These are phyloP conservation scores for Hermaeophaga mercurialis DNA, from an alignment of 2,888 invertebrate species.

Conservation along the genomic window DNA sequence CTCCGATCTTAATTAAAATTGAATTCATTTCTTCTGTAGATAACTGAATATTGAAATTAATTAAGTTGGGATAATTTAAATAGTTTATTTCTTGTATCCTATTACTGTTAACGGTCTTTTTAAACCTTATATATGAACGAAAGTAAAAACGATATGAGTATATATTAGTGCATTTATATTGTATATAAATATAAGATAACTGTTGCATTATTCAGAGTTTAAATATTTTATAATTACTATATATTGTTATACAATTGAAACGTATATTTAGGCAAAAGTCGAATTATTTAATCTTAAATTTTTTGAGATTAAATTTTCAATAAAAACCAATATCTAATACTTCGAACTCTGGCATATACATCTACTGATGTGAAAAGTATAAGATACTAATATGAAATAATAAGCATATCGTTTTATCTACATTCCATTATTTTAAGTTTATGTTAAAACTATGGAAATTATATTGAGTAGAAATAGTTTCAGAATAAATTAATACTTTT, in stretches of 20 bases:
- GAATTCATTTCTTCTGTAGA: slow-evolving; percentile 18
- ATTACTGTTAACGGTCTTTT: slow-evolving; percentile 18
- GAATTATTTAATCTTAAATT: slow-evolving; percentile 20
- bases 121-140: slow-evolving; percentile 17
- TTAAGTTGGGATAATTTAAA: slow-evolving; percentile 2
- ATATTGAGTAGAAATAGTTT: too few relatives aligned
- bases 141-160: slow-evolving; percentile 17
- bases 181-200: slow-evolving; percentile 39
- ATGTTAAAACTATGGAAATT: too few relatives aligned
- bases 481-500: too few relatives aligned
- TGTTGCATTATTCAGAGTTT: slow-evolving; percentile 42
- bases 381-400: too few relatives aligned
- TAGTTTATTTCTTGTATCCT: slow-evolving; percentile 14
- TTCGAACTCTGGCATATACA: slow-evolving; percentile 19
- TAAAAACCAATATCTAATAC: slow-evolving; percentile 4
- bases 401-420: too few relatives aligned
- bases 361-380: too few relatives aligned
- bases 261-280: slow-evolving; percentile 22
- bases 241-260: slow-evolving; percentile 41
- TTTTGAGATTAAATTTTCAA: slow-evolving; percentile 24
- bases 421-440: not conserved
- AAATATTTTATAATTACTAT: slow-evolving; percentile 35
- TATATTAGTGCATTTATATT: slow-evolving; percentile 33
- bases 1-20: slow-evolving; percentile 17
- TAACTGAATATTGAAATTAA: not conserved